Conservation (phyloP, 92 coral and sea anemone species). For the Epizoanthus rinbou region DNA sequence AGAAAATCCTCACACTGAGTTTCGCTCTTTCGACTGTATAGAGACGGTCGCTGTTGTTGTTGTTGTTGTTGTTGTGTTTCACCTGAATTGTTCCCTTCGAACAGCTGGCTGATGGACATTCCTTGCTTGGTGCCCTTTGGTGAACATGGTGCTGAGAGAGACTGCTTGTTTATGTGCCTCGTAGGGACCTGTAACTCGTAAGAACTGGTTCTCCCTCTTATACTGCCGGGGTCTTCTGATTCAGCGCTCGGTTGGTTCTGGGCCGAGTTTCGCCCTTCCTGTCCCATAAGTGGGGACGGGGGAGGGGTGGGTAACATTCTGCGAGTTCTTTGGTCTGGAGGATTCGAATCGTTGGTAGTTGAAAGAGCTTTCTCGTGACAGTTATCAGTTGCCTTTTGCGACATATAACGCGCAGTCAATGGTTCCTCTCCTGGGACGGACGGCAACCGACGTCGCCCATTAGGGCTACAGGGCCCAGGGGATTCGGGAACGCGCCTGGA, state of each 20-base stretch:
- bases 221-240: neutral
- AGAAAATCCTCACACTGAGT: slow-evolving; percentile 63
- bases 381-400: slow-evolving; percentile 10
- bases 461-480: slow-evolving; percentile 62
- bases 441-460: slow-evolving; percentile 72
- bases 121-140: slow-evolving; percentile 46
- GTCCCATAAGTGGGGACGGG: slow-evolving; percentile 65
- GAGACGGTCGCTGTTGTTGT: slow-evolving; percentile 1
- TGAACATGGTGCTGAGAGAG: slow-evolving; percentile 38
- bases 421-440: slow-evolving; percentile 57
- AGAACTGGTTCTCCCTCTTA: neutral
- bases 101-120: slow-evolving; percentile 44
- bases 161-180: slow-evolving; percentile 3
- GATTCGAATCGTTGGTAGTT: neutral
- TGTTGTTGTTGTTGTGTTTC: neutral
- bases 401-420: neutral
- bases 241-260: neutral
- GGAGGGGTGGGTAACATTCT: slow-evolving; percentile 87
- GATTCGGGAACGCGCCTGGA: slow-evolving; percentile 33
- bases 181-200: slow-evolving; percentile 20
- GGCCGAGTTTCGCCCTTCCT: neutral
- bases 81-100: slow-evolving; percentile 8
- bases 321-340: slow-evolving; percentile 56
- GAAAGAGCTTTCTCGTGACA: slow-evolving; percentile 11
- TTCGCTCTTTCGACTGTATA: slow-evolving; percentile 50